Base-by-base conservation (phyloP, 2,797 vertebrate species). In the Mycteria americana region DNA sequence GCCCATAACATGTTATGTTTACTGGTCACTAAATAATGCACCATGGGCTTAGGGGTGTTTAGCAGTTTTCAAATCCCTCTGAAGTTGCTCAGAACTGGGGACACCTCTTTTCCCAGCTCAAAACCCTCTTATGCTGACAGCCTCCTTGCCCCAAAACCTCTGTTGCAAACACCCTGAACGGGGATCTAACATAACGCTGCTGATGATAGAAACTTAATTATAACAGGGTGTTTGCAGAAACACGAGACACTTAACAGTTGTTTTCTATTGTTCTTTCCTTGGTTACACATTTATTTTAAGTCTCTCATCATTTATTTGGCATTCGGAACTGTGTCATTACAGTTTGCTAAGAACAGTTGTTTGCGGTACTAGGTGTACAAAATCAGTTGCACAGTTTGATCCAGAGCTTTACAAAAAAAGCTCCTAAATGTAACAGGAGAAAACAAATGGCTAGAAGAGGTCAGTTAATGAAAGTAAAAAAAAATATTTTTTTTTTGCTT, bases 181-280 rank as follows among this genome's bases (percentile, higher is more conserved):
- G 35, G 18, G 4, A 46, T 48, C 54, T 63, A 65, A 63, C 0
- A 0, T 50, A 74, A 69, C 0, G 1, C 33, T 72, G 10, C 43
- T 65, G 37, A 46, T 65, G 37, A 46, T 33, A 56, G 43, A 70
- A 89, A 43, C 6, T 76, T 79, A 64, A n/a, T 48, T 70, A 48
- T 35, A 80, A 18, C 14, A 60, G 24, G 3, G 21, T 91, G 64
- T 83, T 93, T 77, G 37, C 37, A 87, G 56, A 69, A 93, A 30
- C 60, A 50, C 0, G 11, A 70, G 53, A 77, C 23, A 33, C 10
- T 16, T 18, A 67, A 17, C 39, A 79, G n/a, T 85, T 91, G 59
- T 87, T 89, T 89, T 81, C 65, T 88, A 53, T 68, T 95, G 35
- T 90, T 88, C 70, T 85, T 90, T 88, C 67, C 43, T 79, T 79